These are phyloP conservation scores for Tetanocera ferruginea DNA, from an alignment of 2,888 invertebrate genomes.

Conservation along the genomic window DNA sequence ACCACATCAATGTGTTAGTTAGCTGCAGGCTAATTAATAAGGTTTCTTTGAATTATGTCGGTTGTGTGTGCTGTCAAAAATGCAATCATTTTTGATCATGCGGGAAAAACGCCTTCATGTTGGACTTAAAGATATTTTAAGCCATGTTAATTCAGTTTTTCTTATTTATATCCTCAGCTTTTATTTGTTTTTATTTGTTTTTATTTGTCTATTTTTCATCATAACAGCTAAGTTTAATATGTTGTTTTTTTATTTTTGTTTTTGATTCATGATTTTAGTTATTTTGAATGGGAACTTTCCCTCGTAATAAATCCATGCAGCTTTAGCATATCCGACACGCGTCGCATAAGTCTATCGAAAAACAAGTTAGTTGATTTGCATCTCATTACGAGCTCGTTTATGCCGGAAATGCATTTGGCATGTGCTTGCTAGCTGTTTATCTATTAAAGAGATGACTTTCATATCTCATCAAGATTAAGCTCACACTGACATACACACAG, in stretches of 20 bases:
- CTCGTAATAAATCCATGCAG: neutral
- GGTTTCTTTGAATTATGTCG: slow-evolving; percentile 28
- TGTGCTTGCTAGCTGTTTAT: neutral
- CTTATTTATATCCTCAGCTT: neutral
- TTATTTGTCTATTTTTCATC: neutral
- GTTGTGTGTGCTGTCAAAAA: slow-evolving; percentile 23
- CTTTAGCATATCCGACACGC: neutral
- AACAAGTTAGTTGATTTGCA: neutral
- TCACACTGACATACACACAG: neutral
- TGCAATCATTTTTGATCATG: slow-evolving; percentile 11
- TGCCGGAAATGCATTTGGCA: slow-evolving; percentile 26
- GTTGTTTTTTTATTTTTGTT: neutral
- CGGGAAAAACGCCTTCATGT: slow-evolving; percentile 10
- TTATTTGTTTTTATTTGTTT: no score
- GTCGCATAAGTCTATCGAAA: neutral
- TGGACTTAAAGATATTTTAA: neutral
- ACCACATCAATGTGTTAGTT: neutral
- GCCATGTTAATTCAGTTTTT: neutral
- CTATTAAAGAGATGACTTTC: slow-evolving; percentile 5
- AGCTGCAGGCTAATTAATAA: slow-evolving; percentile 33
- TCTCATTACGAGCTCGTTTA: neutral
- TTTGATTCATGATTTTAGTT: neutral
- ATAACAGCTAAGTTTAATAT: neutral
- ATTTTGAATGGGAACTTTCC: neutral
- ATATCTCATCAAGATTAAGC: neutral